Evolutionary conservation across 2,797 vertebrate species (phyloP), one percentile per base, ranked within the genome.

Genomic region (Myiothlypis chrysogaster): DNA sequence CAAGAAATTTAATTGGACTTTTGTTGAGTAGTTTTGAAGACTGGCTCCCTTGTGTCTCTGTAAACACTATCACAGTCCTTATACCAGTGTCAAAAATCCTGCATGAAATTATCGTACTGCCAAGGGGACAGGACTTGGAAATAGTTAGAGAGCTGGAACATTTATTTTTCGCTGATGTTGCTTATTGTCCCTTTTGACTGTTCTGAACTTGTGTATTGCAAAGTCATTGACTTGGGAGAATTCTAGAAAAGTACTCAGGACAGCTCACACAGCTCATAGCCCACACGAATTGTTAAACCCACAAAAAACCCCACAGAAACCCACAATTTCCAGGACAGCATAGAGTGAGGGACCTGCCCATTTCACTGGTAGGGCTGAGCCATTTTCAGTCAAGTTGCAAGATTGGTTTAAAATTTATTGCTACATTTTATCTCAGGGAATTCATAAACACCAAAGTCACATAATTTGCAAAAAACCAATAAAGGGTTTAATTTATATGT

Each of bases 1-100:
- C 87, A 85, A 80, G 75, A 85, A 92, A 87, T 80, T 87, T 87
- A 95, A 87, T 75, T 83, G 84, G 84, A 89, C 82, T 95, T 94
- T 20, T 59, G 37, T 75, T 52, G 72, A 72, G 47, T 55, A 69
- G 50, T 94, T 92, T 88, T 82, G 85, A 90, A 89, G 55, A 79
- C 47, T 52, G 44, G 2, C 25, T 95, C 90, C 80, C 90, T 81
- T 47, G 85, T 69, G 87, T 55, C 50, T 81, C 79, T 78, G 12
- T 65, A 72, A 90, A 69, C 39, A 52, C 24, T 70, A 55, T 82
- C n/a, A 30, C 14, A 78, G 64, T 78, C 53, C n/a, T 75, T 75
- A 78, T 25, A 76, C 6, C 41, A 65, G 22, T 68, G 56, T 92
- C 76, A 92, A 81, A 94, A 92, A 63, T 78, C 30, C 59, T 81